Conservation (phyloP, 2,888 invertebrate genomes). For the Agriopis leucophaearia region DNA sequence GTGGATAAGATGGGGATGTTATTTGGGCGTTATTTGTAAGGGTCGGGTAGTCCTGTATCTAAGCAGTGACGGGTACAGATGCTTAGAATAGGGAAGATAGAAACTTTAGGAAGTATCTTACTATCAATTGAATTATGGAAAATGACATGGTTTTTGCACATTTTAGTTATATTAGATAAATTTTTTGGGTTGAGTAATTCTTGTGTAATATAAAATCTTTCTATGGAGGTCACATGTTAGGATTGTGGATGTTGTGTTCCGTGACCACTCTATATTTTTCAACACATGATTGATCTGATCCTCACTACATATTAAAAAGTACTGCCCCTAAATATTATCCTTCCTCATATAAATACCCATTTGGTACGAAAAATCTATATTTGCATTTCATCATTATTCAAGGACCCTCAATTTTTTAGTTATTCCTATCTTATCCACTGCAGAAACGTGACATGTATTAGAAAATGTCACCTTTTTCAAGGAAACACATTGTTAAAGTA, state of each 20-base stretch:
- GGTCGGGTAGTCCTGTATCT: neutral
- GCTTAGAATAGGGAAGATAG: neutral
- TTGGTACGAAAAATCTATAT: slow-evolving; percentile 13
- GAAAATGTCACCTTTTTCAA: slow-evolving; percentile 26
- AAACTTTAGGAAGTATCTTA: neutral
- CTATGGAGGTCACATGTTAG: neutral
- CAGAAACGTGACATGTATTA: slow-evolving; percentile 47
- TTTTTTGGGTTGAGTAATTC: neutral
- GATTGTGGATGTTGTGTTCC: neutral
- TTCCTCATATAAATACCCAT: slow-evolving; percentile 30
- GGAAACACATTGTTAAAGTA: slow-evolving; percentile 22
- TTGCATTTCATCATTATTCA: slow-evolving; percentile 38
- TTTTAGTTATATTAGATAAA: neutral
- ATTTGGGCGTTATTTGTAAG: neutral
- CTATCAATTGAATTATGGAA: neutral
- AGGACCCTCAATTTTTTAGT: slow-evolving; percentile 22
- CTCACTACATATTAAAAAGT: slow-evolving; percentile 14
- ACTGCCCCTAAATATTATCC: slow-evolving; percentile 18
- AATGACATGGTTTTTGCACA: too few species aligned
- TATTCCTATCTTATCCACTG: slow-evolving; percentile 46
- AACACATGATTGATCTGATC: neutral
- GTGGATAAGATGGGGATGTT: slow-evolving; percentile 44
- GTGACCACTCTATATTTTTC: neutral
- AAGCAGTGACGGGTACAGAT: neutral
- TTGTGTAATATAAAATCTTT: too few species aligned